Evolutionary conservation across 2,113 vertebrate species (phyloP), one percentile per base, ranked within the genome.

Genomic region (Panthera leo): DNA sequence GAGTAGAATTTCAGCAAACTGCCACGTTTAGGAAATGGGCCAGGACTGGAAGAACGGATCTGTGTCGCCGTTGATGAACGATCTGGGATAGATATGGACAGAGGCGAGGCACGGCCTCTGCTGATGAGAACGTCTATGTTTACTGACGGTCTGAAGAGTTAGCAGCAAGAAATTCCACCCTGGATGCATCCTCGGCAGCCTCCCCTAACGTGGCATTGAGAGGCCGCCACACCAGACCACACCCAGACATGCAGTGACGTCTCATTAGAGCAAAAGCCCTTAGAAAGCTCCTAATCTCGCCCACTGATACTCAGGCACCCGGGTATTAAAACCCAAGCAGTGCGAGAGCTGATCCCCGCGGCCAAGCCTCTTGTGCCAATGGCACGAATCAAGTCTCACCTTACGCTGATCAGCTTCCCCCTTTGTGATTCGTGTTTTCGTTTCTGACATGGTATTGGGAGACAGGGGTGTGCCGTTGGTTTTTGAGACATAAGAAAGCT

Each of bases 361-460:
- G 48, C 45, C 48, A 61, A 31, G 31, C 13, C 7, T 61, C 67
- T 63, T 25, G 7, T 5, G 55, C 45, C 55, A 87, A 92, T 36
- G 83, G 34, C 27, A 16, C 3, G 19, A 39, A 73, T 14, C 65
- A 83, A 84, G 71, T 51, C 45, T 91, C 76, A 4, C 2, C 27
- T 87, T 71, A 70, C 48, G n/a, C 1, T 5, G 45, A 34, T 48
- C 82, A n/a, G 45, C 48, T 94, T 73, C 39, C 45, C 58, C 68
- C 84, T 93, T 75, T 8, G 1, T 15, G 91, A 23, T 61, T 82
- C 61, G 27, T 89, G 80, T 93, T 92, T 95, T 55, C 78, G 31
- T 65, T 78, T 93, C 67, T 93, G 76, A 86, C 79, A 84, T 45
- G 87, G 27, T 94, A 84, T 89, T 53, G 91, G 83, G 68, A 96